Percentiles rank a stretch among this genome's conserved stretches.
Conservation (phyloP, 2,113 vertebrate species). For the Rissa tridactyla region DNA sequence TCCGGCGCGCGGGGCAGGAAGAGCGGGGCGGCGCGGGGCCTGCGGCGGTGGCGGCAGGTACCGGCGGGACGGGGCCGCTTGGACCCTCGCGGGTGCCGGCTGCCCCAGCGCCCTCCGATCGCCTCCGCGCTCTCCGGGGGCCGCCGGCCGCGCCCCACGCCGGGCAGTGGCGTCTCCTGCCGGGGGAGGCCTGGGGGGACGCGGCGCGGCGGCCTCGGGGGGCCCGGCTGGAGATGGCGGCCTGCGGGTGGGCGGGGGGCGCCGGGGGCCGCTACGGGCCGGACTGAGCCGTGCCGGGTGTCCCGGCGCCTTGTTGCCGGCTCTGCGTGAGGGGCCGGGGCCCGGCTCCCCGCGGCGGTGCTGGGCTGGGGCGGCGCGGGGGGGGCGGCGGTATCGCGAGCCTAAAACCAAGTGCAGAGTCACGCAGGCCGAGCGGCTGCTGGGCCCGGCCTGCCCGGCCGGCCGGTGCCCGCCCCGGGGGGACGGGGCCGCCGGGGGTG, state of each 20-base stretch:
- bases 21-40: neutral
- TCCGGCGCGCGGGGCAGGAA: slow-evolving; percentile 26
- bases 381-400: too few species aligned
- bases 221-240: neutral
- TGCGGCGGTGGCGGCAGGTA: neutral
- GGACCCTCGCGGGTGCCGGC: neutral
- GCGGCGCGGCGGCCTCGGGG: neutral
- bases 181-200: neutral
- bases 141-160: neutral
- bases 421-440: neutral
- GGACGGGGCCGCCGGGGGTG: neutral
- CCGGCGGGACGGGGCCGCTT: neutral
- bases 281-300: too few species aligned
- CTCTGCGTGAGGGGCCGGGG: neutral
- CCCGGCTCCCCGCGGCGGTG: neutral
- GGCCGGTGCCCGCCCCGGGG: neutral
- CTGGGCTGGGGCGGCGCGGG: neutral
- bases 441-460: neutral
- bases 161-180: neutral
- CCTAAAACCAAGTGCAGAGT: neutral
- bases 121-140: too few species aligned
- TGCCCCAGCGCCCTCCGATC: too few species aligned
- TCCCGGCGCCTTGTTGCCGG: neutral
- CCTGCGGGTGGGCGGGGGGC: neutral
- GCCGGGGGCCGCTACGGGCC: neutral